Evolutionary conservation across 1,140 invertebrate genomes (phyloP).

Genomic region (Drosophila nebulosa): DNA sequence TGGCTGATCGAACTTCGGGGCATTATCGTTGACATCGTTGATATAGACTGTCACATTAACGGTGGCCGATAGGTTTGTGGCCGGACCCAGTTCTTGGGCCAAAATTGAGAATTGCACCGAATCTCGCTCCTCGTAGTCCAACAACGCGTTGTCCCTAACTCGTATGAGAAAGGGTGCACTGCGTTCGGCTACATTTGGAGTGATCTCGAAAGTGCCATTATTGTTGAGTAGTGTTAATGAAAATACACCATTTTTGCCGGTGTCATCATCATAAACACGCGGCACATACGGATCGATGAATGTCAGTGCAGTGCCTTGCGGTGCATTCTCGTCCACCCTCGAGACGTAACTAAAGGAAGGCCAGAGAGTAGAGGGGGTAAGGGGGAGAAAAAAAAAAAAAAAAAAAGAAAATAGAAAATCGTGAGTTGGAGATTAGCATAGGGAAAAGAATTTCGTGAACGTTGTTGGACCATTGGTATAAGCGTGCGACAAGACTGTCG

Average conservation of each 20-base stretch:
- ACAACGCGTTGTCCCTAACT: conserved; percentile 89
- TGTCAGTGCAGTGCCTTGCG: conserved; percentile 87
- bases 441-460: conserved; percentile 55
- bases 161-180: conserved; percentile 90
- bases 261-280: conserved; percentile 88
- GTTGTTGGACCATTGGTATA: conserved; percentile 39
- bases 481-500: conserved; percentile 47
- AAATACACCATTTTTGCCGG: conserved; percentile 92
- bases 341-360: conserved; percentile 85
- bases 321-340: conserved; percentile 90
- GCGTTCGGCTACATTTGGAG: conserved; percentile 92
- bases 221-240: conserved; percentile 89
- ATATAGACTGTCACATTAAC: conserved; percentile 90
- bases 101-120: conserved; percentile 88
- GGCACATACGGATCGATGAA: conserved; percentile 87
- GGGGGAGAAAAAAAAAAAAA: background rate
- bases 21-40: conserved; percentile 94
- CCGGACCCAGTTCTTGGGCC: conserved; percentile 89
- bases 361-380: too few species aligned
- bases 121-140: conserved; percentile 91
- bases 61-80: conserved; percentile 86
- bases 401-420: conserved; percentile 36
- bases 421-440: conserved; percentile 69
- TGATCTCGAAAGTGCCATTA: conserved; percentile 93
- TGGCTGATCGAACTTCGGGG: conserved; percentile 88